phyloP scores from a whole-genome alignment of 2,113 vertebrate genomes.

The Paratilapia polleni region DNA sequence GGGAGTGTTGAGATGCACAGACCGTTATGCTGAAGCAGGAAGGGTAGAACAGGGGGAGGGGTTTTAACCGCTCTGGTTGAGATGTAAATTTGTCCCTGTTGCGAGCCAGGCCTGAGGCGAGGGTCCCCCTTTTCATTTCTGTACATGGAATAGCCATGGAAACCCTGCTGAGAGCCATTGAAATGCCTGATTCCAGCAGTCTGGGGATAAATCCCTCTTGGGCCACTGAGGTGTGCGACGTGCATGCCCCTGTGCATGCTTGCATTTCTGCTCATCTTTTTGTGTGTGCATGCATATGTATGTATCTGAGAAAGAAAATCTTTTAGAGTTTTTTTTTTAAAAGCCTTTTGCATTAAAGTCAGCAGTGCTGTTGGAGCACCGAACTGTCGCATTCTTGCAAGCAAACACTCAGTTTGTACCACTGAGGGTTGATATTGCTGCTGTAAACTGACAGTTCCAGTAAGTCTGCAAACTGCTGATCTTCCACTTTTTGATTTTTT shows the following conservation, averaged over 20 bases:
- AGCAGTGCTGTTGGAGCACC: not conserved
- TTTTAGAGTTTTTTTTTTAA: not conserved
- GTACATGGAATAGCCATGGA: conserved; percentile 80
- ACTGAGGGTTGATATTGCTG: not conserved
- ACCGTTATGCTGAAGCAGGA: conserved; percentile 73
- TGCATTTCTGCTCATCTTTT: conserved; percentile 6
- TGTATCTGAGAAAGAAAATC: conserved; percentile 17
- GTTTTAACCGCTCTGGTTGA: conserved; percentile 78
- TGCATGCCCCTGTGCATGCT: conserved; percentile 16
- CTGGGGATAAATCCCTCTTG: conserved; percentile 66
- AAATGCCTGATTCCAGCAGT: conserved; percentile 76
- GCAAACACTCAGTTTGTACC: not conserved
- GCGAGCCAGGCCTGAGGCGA: conserved; percentile 61
- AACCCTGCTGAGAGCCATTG: conserved; percentile 71
- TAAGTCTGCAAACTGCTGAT: not conserved
- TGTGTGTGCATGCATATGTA: conserved; percentile 32
- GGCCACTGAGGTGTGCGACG: conserved; percentile 26
- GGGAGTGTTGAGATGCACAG: conserved; percentile 43
- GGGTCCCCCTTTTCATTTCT: conserved; percentile 79
- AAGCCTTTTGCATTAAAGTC: not conserved
- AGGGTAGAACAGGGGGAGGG: conserved; percentile 47
- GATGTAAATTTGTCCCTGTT: conserved; percentile 84
- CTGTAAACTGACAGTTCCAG: not conserved
- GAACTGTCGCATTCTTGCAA: not conserved
- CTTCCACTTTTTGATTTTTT: not conserved